These are phyloP conservation scores for Hecatera dysodea DNA, from an alignment of 2,888 invertebrate species.

Conservation along the genomic window DNA sequence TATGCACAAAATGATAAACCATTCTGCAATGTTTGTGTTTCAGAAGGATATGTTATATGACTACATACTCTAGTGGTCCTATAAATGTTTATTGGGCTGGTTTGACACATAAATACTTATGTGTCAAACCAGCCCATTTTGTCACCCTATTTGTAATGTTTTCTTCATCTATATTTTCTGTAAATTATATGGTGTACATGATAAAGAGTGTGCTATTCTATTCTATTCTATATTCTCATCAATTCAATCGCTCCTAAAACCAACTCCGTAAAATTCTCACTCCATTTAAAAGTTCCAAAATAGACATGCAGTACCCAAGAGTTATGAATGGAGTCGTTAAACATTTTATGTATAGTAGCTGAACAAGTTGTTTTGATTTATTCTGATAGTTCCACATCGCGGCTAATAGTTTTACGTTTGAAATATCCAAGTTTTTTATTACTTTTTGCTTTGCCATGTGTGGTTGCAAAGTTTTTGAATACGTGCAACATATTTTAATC, in stretches of 20 bases:
- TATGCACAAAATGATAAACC: neutral
- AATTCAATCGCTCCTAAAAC: constrained; percentile 28
- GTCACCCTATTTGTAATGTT: no score
- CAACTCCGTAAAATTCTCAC: constrained; percentile 3
- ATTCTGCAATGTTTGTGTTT: neutral
- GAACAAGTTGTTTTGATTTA: constrained; percentile 69
- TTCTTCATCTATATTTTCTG: no score
- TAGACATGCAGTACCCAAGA: constrained; percentile 50
- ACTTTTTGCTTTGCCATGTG: constrained; percentile 42
- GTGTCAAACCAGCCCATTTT: no score
- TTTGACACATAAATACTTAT: no score
- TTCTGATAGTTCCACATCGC: constrained; percentile 67
- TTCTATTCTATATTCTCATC: neutral
- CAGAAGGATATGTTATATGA: neutral
- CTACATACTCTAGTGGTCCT: no score
- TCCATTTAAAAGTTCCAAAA: constrained; percentile 36
- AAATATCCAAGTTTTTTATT: constrained; percentile 47
- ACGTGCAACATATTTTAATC: constrained; percentile 38
- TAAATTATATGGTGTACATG: no score
- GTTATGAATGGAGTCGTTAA: constrained; percentile 68
- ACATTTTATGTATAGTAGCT: constrained; percentile 49
- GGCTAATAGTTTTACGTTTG: constrained; percentile 62
- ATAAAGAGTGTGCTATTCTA: no score
- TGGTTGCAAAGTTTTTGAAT: constrained; percentile 36
- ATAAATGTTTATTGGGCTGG: no score